Evolutionary conservation across 2,113 vertebrate genomes (phyloP), one percentile per base, ranked within the genome.

Genomic region (Odocoileus hemionus): DNA sequence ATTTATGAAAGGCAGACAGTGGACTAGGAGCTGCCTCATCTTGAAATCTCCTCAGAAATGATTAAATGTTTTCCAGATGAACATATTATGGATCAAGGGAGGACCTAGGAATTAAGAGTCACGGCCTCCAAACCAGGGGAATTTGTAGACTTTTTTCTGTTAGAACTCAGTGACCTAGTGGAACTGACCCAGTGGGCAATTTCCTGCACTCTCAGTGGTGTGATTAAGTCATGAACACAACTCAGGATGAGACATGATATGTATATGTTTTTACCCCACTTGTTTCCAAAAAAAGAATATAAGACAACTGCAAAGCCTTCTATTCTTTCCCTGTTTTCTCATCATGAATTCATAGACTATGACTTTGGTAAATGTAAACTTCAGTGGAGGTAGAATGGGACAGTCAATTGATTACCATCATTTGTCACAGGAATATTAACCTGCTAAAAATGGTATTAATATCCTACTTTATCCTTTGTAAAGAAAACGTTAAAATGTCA

Each of bases 11-110:
- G 30, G 87, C 58, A 96, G 90, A 89, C 70, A 94, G 90, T 83
- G 85, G 88, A 95, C 91, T 54, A 95, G 5, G 33, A 28, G 55
- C 86, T 96, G 78, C 89, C 67, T 97, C 91, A 91, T 94, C 96
- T 95, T 96, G 91, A 70, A 97, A 96, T 95, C 90, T 85, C 94
- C 55, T 97, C 61, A 97, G 47, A 95, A 98, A 95, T 89, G 43
- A 89, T 86, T 94, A 97, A 98, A 97, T 97, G 86, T 94, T 95
- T 98, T 98, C 96, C 97, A 98, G 97, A 98, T 98, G 97, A 93
- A 33, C 39, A 74, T 74, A 86, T 57, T 93, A 26, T 84, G 60
- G 87, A 95, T 45, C 21, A 19, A 74, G 50, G 33, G 80, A 93
- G 61, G 90, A 96, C 33, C 36, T 21, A 61, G 55, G 50, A 89